Percentiles rank a stretch among this genome's conserved stretches.
phyloP scores from a whole-genome alignment of 2,888 invertebrate species.

The Galerucella nymphaeae region DNA sequence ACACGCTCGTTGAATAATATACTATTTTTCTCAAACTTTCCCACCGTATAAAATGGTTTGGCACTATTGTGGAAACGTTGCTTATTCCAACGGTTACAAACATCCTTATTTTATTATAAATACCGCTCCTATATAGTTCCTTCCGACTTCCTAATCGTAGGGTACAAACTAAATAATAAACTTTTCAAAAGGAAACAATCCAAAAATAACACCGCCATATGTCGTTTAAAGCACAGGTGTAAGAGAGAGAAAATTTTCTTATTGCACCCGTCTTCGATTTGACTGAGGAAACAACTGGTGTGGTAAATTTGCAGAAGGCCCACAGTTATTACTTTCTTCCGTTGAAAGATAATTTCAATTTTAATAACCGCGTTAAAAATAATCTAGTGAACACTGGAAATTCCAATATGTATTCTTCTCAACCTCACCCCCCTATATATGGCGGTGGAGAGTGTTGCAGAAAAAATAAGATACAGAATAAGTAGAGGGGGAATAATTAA shows the following conservation, averaged over 20 bases:
- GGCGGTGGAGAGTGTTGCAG: no score
- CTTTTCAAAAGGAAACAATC: slow-evolving; percentile 28
- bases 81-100: background rate
- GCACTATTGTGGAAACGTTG: no score
- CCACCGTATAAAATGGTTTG: no score
- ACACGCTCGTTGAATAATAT: no score
- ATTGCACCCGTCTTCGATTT: slow-evolving; percentile 34
- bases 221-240: slow-evolving; percentile 39
- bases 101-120: background rate
- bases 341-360: slow-evolving; percentile 25
- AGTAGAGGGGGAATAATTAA: no score
- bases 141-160: slow-evolving; percentile 15
- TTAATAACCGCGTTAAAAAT: slow-evolving; percentile 5
- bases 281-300: slow-evolving; percentile 39
- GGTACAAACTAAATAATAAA: slow-evolving; percentile 14
- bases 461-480: no score
- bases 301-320: slow-evolving; percentile 43
- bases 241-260: slow-evolving; percentile 25
- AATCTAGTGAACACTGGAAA: background rate
- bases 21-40: no score
- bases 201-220: slow-evolving; percentile 30
- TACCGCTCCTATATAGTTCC: slow-evolving; percentile 5
- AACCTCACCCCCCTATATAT: no score
- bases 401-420: no score
- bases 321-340: slow-evolving; percentile 38